Percentiles rank a stretch among this genome's conserved stretches.
Evolutionary conservation across 1,140 invertebrate genomes (phyloP).

Genomic region (Eulimnadia texana): DNA sequence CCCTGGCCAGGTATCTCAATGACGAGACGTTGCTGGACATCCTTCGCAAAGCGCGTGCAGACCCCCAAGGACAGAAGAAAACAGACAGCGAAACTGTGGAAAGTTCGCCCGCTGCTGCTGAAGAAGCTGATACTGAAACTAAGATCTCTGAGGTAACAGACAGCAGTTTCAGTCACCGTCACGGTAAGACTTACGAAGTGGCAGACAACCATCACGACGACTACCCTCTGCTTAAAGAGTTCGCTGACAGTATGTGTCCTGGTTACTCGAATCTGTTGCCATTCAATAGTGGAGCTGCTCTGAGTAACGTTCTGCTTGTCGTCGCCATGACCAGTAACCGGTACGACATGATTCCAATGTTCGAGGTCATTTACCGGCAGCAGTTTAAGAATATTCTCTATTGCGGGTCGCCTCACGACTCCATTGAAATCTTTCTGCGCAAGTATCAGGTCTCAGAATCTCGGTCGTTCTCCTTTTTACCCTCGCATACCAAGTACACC

Average conservation of each 20-base stretch:
- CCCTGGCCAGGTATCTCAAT: constrained; percentile 13
- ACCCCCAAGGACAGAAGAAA: neutral
- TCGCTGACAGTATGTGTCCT: constrained; percentile 24
- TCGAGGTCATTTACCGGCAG: constrained; percentile 26
- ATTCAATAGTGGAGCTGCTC: constrained; percentile 16
- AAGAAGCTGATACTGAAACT: too few species aligned
- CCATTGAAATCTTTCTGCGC: constrained; percentile 23
- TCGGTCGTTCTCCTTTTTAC: constrained; percentile 25
- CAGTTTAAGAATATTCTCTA: constrained; percentile 28
- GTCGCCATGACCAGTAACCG: constrained; percentile 26
- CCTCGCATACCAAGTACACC: constrained; percentile 23
- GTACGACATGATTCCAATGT: constrained; percentile 26
- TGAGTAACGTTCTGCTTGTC: constrained; percentile 24
- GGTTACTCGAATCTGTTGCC: constrained; percentile 24
- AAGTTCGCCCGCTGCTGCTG: too few species aligned
- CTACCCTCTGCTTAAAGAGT: constrained; percentile 16
- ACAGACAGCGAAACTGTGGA: neutral
- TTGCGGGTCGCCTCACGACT: constrained; percentile 26
- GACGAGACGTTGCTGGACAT: constrained; percentile 13
- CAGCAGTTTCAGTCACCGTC: neutral
- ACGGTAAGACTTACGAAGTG: neutral
- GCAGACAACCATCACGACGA: too few species aligned
- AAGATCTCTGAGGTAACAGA: neutral
- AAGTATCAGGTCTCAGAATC: constrained; percentile 24
- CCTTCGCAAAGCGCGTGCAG: neutral